Conservation (phyloP, 2,888 invertebrate genomes). For the Geotrupes spiniger region DNA sequence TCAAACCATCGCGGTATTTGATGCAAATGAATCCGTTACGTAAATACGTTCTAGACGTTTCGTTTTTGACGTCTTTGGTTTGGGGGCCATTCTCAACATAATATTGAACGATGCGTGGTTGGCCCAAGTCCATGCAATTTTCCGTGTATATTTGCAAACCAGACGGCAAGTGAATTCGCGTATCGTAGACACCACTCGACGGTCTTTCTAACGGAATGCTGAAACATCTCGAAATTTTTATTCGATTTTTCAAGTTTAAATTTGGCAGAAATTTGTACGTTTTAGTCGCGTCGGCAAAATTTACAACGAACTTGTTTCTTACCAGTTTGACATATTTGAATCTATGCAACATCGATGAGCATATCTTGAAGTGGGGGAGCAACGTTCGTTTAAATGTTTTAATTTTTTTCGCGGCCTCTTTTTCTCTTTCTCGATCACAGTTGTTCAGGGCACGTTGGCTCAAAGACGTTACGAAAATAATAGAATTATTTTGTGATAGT, state of each 20-base stretch:
- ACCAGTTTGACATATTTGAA: constrained; percentile 12
- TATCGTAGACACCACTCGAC: constrained; percentile 7
- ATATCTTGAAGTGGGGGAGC: constrained; percentile 18
- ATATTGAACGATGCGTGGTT: constrained; percentile 11
- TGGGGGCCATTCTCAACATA: constrained; percentile 9
- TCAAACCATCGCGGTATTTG: constrained; percentile 12
- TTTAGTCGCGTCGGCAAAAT: constrained; percentile 10
- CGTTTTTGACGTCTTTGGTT: constrained; percentile 6
- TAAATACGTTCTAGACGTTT: constrained; percentile 14
- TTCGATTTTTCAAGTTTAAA: constrained; percentile 12
- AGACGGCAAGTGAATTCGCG: constrained; percentile 14
- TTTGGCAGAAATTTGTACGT: constrained; percentile 12
- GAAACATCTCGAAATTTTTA: constrained; percentile 18
- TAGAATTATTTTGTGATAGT: background rate
- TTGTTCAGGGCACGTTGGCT: background rate
- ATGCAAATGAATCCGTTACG: constrained; percentile 12
- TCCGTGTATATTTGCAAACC: constrained; percentile 16
- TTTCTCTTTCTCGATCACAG: background rate
- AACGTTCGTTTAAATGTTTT: constrained; percentile 4
- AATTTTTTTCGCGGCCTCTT: constrained; percentile 7
- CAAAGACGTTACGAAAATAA: too few species aligned
- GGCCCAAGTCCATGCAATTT: background rate
- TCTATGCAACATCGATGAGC: constrained; percentile 16
- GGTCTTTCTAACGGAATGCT: background rate
- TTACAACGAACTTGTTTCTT: constrained; percentile 8